These are phyloP conservation scores for Piprites chloris DNA, from an alignment of 2,113 vertebrate species.

Conservation along the genomic window DNA sequence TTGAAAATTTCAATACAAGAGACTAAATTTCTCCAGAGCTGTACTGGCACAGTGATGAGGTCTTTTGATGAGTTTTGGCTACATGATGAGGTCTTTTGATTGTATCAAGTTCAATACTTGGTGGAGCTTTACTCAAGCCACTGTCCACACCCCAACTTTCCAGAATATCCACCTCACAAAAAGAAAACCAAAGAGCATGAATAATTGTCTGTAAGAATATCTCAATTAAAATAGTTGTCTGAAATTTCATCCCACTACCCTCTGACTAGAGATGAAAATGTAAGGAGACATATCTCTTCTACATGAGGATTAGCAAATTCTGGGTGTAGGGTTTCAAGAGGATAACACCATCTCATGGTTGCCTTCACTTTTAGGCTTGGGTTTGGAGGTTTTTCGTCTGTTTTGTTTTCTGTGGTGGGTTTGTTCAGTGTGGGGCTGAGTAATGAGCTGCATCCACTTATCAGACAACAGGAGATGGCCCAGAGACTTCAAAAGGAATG, in stretches of 20 bases:
- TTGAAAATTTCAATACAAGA: background rate
- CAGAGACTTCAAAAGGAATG: background rate
- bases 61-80: background rate
- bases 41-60: background rate
- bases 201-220: background rate
- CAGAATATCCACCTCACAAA: background rate
- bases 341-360: background rate
- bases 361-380: background rate
- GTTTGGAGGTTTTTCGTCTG: accelerated
- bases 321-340: background rate
- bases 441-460: background rate
- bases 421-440: background rate
- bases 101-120: background rate
- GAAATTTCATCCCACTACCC: background rate
- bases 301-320: background rate
- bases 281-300: background rate
- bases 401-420: background rate
- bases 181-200: background rate
- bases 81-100: background rate
- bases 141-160: background rate
- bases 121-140: background rate
- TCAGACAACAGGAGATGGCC: background rate
- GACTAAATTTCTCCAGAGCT: background rate
- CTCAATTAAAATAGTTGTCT: background rate
- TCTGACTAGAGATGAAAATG: background rate